Percentiles rank a stretch among this genome's conserved stretches.
These are phyloP conservation scores for Sinella curviseta DNA, from an alignment of 1,140 invertebrate species.

Conservation along the genomic window DNA sequence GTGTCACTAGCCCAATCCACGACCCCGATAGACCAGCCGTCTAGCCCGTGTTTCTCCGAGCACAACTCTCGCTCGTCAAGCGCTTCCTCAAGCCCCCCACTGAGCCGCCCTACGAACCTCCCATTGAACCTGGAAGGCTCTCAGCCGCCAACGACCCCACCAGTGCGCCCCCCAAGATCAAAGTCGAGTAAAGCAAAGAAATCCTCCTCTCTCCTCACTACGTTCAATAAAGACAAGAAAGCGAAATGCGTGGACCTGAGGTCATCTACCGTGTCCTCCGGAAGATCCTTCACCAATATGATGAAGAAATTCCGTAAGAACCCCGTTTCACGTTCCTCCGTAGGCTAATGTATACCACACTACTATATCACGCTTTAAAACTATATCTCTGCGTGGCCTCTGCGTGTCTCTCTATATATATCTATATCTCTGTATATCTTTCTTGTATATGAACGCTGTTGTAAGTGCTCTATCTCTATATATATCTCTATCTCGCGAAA, in stretches of 20 bases:
- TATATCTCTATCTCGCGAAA: not conserved
- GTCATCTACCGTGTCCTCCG: not conserved
- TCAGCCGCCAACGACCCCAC: not conserved
- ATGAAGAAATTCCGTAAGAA: constrained; percentile 46
- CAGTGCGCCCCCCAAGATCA: not conserved
- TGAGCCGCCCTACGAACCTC: constrained; percentile 30
- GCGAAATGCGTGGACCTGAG: constrained; percentile 37
- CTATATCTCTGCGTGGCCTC: not conserved
- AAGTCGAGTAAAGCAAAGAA: not conserved
- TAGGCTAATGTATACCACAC: not conserved
- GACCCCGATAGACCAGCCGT: not conserved
- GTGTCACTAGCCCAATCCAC: not conserved
- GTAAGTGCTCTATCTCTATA: no score
- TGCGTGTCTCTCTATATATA: not conserved
- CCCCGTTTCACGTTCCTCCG: not conserved
- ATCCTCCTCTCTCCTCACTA: not conserved
- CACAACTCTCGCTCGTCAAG: constrained; percentile 1
- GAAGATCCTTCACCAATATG: constrained; percentile 25
- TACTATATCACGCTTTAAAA: not conserved
- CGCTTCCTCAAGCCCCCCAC: constrained; percentile 26
- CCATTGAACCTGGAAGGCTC: not conserved
- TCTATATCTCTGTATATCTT: not conserved
- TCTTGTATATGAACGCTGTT: constrained; percentile 1
- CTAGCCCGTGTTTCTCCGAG: not conserved
- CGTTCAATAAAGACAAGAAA: constrained; percentile 27